A percentile compares a stretch with the other conserved stretches of the same genome.
These are phyloP conservation scores for Liasis olivaceus DNA, from an alignment of 2,797 vertebrate genomes.

Conservation along the genomic window DNA sequence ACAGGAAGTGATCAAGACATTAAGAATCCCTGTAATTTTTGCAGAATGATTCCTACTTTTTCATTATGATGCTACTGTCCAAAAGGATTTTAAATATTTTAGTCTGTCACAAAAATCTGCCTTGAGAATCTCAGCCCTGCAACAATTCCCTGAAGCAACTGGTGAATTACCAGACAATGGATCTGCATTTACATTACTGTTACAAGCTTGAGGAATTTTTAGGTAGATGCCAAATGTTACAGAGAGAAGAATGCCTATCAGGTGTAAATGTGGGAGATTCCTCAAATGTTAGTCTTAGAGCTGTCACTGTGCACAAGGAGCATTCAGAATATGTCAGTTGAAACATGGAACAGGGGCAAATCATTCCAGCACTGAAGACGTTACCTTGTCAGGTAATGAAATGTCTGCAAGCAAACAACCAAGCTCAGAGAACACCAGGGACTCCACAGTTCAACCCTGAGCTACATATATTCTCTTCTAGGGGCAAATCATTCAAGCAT, in stretches of 20 bases:
- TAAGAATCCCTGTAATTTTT: neutral
- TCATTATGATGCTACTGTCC: neutral
- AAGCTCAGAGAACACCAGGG: no score
- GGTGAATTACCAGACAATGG: neutral
- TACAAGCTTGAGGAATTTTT: neutral
- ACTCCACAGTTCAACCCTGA: no score
- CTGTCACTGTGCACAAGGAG: neutral
- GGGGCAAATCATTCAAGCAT: neutral
- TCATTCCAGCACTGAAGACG: neutral
- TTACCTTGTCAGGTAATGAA: no score
- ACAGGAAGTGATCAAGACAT: neutral
- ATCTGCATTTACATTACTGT: neutral
- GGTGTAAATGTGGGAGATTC: neutral
- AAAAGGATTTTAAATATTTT: neutral
- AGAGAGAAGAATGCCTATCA: neutral
- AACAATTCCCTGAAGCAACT: neutral
- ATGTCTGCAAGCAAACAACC: no score
- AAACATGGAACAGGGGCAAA: no score
- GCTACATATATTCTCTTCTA: no score
- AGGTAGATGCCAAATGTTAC: neutral
- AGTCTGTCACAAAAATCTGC: neutral
- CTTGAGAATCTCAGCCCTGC: neutral
- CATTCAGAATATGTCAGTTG: neutral
- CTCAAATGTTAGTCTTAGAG: neutral
- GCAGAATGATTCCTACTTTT: neutral